Conservation (phyloP, 2,113 vertebrate species). For the Dascyllus trimaculatus region DNA sequence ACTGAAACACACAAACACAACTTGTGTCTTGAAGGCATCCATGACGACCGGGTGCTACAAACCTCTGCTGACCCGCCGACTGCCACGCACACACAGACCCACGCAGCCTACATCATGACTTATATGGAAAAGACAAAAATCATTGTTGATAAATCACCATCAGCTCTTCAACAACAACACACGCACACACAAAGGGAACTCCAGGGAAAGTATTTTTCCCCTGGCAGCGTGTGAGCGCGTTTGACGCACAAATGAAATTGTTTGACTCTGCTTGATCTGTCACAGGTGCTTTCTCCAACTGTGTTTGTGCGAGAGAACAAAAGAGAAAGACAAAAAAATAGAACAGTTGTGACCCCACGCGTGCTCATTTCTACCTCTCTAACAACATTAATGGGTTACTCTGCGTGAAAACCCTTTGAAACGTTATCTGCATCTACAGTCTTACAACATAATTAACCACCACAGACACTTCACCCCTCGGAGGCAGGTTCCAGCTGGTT, state of each 20-base stretch:
- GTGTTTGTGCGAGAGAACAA: not conserved
- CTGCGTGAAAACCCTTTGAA: not conserved
- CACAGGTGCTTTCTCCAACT: conserved; percentile 55
- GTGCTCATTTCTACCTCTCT: not conserved
- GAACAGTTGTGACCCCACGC: not conserved
- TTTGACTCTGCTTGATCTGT: conserved; percentile 71
- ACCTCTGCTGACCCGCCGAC: conserved; percentile 34
- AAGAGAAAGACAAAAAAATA: not conserved
- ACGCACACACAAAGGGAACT: conserved; percentile 25
- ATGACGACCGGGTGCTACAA: conserved; percentile 51
- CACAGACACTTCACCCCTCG: conserved; percentile 9
- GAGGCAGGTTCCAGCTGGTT: conserved; percentile 33
- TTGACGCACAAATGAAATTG: conserved; percentile 66
- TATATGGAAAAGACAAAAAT: conserved; percentile 74
- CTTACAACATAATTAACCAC: conserved; percentile 31
- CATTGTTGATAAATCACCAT: conserved; percentile 65
- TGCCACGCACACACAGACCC: conserved; percentile 46
- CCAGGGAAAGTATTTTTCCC: conserved; percentile 21
- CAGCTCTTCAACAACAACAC: conserved; percentile 27
- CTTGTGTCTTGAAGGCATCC: conserved; percentile 53
- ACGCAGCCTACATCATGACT: conserved; percentile 41
- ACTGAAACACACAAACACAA: not conserved
- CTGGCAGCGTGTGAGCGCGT: conserved; percentile 50
- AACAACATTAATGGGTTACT: not conserved
- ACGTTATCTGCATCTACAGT: not conserved